phyloP scores from a whole-genome alignment of 2,888 invertebrate genomes.

The Stramonita haemastoma region DNA sequence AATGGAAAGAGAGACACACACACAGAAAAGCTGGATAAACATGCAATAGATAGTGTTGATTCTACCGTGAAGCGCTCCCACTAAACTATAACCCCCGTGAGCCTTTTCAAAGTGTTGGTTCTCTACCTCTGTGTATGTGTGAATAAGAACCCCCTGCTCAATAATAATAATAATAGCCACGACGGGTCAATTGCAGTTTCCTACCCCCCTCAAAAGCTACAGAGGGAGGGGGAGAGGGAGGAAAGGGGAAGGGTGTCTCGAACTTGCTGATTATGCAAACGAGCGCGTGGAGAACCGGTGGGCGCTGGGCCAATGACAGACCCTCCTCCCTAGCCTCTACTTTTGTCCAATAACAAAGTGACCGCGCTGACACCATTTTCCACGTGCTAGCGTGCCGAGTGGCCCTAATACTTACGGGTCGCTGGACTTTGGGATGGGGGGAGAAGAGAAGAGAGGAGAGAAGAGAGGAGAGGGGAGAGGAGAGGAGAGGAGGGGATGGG shows the following conservation, averaged over 20 bases:
- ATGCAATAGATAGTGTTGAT: conserved; percentile 12
- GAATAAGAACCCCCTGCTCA: no score
- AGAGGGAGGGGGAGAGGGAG: neutral
- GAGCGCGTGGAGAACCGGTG: neutral
- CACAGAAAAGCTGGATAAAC: neutral
- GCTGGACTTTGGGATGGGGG: neutral
- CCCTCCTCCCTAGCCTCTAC: neutral
- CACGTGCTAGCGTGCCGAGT: conserved; percentile 11
- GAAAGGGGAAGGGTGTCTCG: neutral
- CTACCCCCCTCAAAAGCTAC: no score
- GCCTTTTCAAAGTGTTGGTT: no score
- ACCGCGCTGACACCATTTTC: conserved; percentile 6
- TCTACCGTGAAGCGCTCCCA: neutral
- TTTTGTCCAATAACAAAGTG: conserved; percentile 4
- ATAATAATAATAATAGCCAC: no score
- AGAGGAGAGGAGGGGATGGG: neutral
- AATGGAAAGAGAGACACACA: no score
- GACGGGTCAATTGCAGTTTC: neutral
- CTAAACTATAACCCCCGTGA: no score
- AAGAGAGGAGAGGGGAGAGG: neutral
- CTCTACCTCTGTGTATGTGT: no score
- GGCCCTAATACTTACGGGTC: neutral
- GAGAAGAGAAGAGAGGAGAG: neutral
- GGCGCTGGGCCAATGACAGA: neutral
- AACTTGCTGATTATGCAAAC: conserved; percentile 2